Base-by-base conservation (phyloP, 2,113 vertebrate genomes). In the Silurus glanis region DNA sequence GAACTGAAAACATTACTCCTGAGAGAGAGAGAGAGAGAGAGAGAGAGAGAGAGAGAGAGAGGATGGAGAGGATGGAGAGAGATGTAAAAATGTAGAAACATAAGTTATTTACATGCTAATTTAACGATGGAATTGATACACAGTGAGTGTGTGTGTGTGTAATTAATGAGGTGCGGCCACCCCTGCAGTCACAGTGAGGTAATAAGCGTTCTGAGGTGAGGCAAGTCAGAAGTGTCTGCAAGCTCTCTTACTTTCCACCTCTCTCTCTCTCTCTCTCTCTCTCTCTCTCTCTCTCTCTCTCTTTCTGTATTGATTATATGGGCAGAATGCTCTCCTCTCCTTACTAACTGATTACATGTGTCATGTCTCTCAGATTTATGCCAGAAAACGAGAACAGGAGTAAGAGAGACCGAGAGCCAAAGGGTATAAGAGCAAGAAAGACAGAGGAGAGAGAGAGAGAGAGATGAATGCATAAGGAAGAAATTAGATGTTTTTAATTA, bases 1-100 rank as follows among this genome's bases (percentile, higher is more conserved):
- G 93, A 92, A 93, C 94, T 93, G 92, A 90, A 89, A 93, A 93
- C 90, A 92, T 92, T 74, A 83, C 88, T 90, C 13, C 92, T 91
- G 91, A 91, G 87, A 2, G 85, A 91, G 92, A 87, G 91, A 90
- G 92, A 89, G 87, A 74, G 88, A 86, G 74, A n/a, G 37, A 49
- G 56, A 28, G 71, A 51, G 69, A 17, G 69, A 75, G 17, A 72
- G 21, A 74, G 51, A 72, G 82, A 28, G n/a, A 19, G 25, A 56
- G 23, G 55, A n/a, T 9, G 19, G 62, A 83, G 64, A 51, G 62
- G 6, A 72, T 58, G 82, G 45, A 28, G 62, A 45, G 2, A 74
- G 47, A 79, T 59, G 69, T 25, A 58, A 64, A 82, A 91, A 92
- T 90, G 91, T 88, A 87, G 86, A 89, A 66, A 85, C 88, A 91